Percentiles rank a stretch among this genome's conserved stretches.
These are phyloP conservation scores for Myrmecophaga tridactyla DNA, from an alignment of 2,113 vertebrate species.

Conservation along the genomic window DNA sequence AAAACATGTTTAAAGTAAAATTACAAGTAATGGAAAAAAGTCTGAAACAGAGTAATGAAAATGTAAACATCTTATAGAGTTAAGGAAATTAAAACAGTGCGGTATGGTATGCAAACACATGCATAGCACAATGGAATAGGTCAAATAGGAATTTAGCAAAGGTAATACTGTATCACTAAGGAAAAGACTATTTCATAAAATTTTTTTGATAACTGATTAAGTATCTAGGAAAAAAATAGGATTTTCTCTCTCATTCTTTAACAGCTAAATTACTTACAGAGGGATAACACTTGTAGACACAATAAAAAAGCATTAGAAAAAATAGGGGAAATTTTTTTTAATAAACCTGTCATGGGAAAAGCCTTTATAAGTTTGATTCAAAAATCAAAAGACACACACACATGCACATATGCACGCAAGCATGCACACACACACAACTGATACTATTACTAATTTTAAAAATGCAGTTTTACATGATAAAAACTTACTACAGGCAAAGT, in stretches of 20 bases:
- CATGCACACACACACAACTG: neutral
- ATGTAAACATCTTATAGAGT: neutral
- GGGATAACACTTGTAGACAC: neutral
- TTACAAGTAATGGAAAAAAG: neutral
- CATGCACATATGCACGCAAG: neutral
- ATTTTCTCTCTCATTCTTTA: neutral
- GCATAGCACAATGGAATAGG: neutral
- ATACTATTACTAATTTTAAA: neutral
- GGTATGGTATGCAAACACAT: neutral
- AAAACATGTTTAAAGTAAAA: slow-evolving; percentile 33
- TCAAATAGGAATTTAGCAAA: neutral
- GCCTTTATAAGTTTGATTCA: neutral
- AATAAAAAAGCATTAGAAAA: slow-evolving; percentile 35
- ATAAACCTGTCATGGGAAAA: neutral
- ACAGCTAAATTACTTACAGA: neutral
- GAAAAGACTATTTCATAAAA: neutral
- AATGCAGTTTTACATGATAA: neutral
- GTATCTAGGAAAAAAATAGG: neutral
- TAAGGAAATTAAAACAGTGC: neutral
- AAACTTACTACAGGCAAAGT: neutral
- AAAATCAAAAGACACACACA: neutral
- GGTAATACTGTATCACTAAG: neutral
- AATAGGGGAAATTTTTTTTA: neutral
- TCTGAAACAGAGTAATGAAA: neutral
- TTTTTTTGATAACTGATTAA: neutral